These are phyloP conservation scores for Hydropotes inermis DNA, from an alignment of 2,113 vertebrate genomes.

Conservation along the genomic window DNA sequence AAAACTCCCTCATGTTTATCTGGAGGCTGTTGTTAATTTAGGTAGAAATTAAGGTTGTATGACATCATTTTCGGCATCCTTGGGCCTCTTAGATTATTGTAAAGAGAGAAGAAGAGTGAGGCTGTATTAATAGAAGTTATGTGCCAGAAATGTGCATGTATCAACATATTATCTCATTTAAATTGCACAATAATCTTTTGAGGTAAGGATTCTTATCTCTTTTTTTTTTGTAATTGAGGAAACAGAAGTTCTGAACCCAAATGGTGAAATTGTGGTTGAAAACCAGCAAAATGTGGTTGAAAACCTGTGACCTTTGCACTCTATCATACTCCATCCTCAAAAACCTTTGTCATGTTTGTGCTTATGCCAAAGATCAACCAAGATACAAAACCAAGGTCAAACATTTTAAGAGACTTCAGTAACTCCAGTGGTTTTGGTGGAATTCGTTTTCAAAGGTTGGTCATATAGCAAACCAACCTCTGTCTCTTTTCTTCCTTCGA, in stretches of 20 bases:
- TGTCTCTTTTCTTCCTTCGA: background rate
- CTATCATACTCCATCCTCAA: no score
- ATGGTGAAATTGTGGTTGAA: background rate
- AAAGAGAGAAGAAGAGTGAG: background rate
- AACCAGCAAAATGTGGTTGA: background rate
- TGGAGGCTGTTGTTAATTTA: background rate
- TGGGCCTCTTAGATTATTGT: background rate
- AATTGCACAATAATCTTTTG: background rate
- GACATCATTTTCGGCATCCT: background rate
- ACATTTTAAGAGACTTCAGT: background rate
- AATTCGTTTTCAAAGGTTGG: background rate
- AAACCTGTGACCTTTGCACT: background rate
- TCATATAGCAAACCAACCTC: background rate
- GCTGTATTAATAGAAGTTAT: rapidly evolving
- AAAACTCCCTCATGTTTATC: background rate
- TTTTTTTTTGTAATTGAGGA: background rate
- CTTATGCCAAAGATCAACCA: background rate
- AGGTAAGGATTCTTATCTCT: no score
- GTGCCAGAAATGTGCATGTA: no score
- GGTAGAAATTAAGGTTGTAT: no score
- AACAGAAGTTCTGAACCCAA: background rate
- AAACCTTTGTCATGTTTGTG: background rate
- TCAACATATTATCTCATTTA: background rate
- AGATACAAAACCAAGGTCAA: background rate
- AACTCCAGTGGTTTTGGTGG: background rate